phyloP scores from a whole-genome alignment of 2,113 vertebrate species.

The Dipodomys stephensi region DNA sequence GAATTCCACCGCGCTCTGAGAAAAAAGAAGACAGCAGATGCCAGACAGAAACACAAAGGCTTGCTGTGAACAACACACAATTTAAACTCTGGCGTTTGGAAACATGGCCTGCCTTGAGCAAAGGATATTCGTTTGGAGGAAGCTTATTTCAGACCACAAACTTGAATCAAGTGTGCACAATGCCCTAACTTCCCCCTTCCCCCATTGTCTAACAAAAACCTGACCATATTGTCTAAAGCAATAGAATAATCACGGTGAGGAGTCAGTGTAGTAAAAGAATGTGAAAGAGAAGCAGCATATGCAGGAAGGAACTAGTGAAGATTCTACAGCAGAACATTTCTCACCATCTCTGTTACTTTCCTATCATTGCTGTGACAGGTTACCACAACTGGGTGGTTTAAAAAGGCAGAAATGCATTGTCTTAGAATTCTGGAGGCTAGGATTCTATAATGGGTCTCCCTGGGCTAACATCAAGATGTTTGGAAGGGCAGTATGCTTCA shows the following conservation, averaged over 20 bases:
- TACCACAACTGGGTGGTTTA: neutral
- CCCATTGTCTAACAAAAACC: neutral
- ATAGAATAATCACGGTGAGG: neutral
- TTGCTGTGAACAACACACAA: neutral
- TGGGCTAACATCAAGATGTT: neutral
- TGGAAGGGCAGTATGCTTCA: neutral
- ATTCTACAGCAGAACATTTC: neutral
- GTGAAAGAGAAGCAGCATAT: neutral
- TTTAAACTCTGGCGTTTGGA: neutral
- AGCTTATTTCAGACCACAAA: neutral
- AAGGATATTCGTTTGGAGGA: neutral
- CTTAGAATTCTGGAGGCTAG: neutral
- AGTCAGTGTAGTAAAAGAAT: too few relatives aligned
- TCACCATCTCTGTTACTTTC: neutral
- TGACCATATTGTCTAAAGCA: neutral
- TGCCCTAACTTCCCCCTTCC: neutral
- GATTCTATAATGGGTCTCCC: neutral
- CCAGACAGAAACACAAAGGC: neutral
- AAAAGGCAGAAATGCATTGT: neutral
- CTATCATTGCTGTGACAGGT: neutral
- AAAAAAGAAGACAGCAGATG: neutral
- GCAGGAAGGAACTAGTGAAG: neutral
- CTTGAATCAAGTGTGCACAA: neutral
- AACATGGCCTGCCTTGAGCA: neutral
- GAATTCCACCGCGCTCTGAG: neutral